phyloP scores from a whole-genome alignment of 2,113 vertebrate species.

The Lophura nycthemera region DNA sequence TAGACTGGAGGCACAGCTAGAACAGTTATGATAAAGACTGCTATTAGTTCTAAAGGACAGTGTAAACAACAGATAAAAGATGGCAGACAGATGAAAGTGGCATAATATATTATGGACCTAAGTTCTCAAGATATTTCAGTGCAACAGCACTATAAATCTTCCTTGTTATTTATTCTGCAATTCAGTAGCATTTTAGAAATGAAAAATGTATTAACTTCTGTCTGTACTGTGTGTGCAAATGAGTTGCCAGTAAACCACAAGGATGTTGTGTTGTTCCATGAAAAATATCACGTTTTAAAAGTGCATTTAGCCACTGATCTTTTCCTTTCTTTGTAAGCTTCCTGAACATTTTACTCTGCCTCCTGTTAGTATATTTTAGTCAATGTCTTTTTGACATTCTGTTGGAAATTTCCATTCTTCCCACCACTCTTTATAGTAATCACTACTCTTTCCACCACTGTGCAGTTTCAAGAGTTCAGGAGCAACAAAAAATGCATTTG shows the following conservation, averaged over 20 bases:
- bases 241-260: not conserved
- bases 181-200: conserved; percentile 3
- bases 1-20: conserved; percentile 9
- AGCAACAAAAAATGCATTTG: not conserved
- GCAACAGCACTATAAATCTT: conserved; percentile 19
- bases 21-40: not conserved
- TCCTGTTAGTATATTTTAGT: not conserved
- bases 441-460: not conserved
- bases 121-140: not conserved
- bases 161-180: not conserved
- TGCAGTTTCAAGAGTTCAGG: not conserved
- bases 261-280: not conserved
- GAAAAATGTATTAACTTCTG: not conserved
- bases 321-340: not conserved
- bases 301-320: too few relatives aligned
- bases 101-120: not conserved
- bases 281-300: too few relatives aligned
- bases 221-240: not conserved
- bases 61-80: conserved; percentile 40
- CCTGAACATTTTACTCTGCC: not conserved
- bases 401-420: not conserved
- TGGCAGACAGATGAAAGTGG: conserved; percentile 4
- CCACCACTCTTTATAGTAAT: too few relatives aligned
- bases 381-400: not conserved
- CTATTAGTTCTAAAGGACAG: conserved; percentile 2